Evolutionary conservation across 2,797 vertebrate species (phyloP).

Genomic region (Myoxocephalus aenaeus): DNA sequence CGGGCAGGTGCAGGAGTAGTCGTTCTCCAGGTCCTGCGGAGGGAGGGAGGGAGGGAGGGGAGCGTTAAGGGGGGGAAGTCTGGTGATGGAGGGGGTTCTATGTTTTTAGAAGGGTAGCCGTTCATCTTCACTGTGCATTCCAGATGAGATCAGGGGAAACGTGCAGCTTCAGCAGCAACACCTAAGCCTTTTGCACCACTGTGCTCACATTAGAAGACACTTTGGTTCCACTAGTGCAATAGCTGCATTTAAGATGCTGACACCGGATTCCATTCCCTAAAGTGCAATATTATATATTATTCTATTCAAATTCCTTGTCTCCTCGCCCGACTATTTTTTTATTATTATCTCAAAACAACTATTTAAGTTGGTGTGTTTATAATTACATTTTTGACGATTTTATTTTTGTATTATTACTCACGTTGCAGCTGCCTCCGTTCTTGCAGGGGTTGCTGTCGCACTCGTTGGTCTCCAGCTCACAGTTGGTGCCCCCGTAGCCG

Average conservation of each 20-base stretch:
- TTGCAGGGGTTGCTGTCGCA: conserved; percentile 94
- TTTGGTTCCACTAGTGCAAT: neutral
- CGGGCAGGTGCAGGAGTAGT: conserved; percentile 91
- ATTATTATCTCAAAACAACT: neutral
- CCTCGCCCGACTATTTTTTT: too few species aligned
- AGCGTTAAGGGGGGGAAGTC: neutral
- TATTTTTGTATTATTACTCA: conserved; percentile 76
- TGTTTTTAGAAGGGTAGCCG: neutral
- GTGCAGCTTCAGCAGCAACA: neutral
- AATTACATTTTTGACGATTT: too few species aligned
- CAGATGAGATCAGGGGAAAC: neutral
- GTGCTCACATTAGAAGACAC: neutral
- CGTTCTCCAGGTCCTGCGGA: conserved; percentile 87
- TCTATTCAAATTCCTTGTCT: neutral
- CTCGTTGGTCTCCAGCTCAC: conserved; percentile 89
- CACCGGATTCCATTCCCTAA: neutral
- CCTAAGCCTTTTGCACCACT: neutral
- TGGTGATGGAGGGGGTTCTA: neutral
- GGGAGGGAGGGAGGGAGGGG: neutral
- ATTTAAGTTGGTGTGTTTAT: neutral
- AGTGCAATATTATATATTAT: too few species aligned
- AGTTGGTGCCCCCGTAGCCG: conserved; percentile 85
- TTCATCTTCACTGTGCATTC: neutral
- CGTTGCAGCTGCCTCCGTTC: conserved; percentile 93
- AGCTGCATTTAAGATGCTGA: neutral